These are phyloP conservation scores for Mungos mungo DNA, from an alignment of 2,113 vertebrate genomes.

Conservation along the genomic window DNA sequence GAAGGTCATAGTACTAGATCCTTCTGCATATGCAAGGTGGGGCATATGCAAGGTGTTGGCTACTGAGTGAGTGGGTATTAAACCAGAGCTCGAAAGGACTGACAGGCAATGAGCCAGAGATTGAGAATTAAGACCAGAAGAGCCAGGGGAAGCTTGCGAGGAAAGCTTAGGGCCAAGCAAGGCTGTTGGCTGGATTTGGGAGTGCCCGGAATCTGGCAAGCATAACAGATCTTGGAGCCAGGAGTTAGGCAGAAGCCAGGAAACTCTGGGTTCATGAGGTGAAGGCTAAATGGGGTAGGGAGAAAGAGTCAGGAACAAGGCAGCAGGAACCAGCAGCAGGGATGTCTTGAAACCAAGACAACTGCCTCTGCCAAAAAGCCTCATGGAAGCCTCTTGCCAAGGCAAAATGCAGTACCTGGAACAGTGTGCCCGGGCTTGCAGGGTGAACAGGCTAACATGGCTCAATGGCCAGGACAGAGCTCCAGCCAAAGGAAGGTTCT, in stretches of 20 bases:
- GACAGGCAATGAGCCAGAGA: neutral
- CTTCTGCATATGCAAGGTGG: neutral
- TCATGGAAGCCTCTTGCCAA: neutral
- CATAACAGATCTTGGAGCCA: neutral
- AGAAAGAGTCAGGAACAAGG: conserved; percentile 37
- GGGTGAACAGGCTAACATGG: neutral
- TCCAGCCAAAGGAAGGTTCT: neutral
- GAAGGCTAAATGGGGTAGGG: conserved; percentile 13
- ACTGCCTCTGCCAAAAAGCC: neutral
- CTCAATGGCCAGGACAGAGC: neutral
- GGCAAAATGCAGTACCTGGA: neutral
- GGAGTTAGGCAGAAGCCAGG: conserved; percentile 45
- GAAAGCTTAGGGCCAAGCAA: conserved; percentile 17
- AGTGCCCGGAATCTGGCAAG: conserved; percentile 52
- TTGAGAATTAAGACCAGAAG: neutral
- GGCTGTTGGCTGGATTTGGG: conserved; percentile 1
- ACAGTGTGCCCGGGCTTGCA: neutral
- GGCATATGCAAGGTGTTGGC: neutral
- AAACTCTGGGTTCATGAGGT: conserved; percentile 66
- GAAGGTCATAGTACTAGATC: neutral
- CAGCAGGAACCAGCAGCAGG: neutral
- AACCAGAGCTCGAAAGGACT: neutral
- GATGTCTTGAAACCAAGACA: neutral
- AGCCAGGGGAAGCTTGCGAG: conserved; percentile 1
- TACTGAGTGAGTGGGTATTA: neutral